A percentile compares a stretch with the other conserved stretches of the same genome.
Conservation (phyloP, 2,113 vertebrate species). For the Castor canadensis region DNA sequence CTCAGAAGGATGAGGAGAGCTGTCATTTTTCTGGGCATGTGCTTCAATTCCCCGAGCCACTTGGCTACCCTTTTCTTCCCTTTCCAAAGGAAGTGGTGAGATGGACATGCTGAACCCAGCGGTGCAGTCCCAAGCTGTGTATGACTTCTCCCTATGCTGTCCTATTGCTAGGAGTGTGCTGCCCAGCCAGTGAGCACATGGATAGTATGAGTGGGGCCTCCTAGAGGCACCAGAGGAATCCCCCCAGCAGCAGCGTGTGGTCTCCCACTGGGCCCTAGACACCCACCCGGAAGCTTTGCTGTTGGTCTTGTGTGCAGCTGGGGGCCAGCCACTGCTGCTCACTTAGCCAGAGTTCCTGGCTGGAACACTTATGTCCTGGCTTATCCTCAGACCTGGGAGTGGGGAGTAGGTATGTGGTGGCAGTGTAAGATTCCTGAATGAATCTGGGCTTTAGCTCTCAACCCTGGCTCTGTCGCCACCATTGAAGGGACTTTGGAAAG, state of each 20-base stretch:
- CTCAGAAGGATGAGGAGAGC: not conserved
- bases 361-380: not conserved
- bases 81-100: not conserved
- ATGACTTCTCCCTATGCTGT: not conserved
- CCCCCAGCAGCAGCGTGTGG: no score
- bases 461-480: not conserved
- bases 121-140: not conserved
- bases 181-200: no score
- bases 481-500: not conserved
- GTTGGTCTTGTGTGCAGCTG: no score
- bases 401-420: rapidly evolving
- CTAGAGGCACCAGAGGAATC: not conserved
- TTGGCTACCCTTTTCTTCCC: not conserved
- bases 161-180: not conserved
- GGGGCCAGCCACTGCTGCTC: not conserved
- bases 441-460: not conserved
- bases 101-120: rapidly evolving
- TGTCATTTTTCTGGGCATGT: not conserved
- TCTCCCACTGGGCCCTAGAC: not conserved
- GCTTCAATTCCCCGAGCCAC: not conserved
- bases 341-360: not conserved
- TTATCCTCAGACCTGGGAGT: not conserved
- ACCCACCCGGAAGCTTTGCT: not conserved
- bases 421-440: not conserved
- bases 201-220: not conserved